Conservation (phyloP, 2,113 vertebrate species). For the Naja naja region DNA sequence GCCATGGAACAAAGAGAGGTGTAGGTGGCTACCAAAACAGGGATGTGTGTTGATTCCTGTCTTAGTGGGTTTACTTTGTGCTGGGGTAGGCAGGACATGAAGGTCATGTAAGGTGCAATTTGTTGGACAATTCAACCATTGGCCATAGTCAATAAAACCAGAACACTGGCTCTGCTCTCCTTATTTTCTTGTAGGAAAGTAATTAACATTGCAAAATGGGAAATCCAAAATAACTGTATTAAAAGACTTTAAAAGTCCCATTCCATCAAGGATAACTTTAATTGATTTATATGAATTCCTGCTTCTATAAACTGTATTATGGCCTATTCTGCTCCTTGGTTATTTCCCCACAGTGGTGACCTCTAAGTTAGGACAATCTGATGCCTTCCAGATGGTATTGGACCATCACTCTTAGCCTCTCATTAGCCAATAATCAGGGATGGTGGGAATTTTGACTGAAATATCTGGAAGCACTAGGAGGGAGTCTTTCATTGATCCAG, state of each 20-base stretch:
- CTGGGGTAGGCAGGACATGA: not conserved
- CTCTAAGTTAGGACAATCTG: not conserved
- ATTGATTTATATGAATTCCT: not conserved
- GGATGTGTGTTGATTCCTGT: not conserved
- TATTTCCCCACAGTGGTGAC: not conserved
- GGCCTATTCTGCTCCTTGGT: not conserved
- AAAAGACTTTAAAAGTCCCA: not conserved
- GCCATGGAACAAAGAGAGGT: not conserved
- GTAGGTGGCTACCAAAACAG: not conserved
- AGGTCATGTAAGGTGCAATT: not conserved
- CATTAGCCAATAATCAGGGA: not conserved
- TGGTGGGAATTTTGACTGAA: not conserved
- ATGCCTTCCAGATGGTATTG: not conserved
- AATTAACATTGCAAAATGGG: not conserved
- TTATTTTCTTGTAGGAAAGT: not conserved
- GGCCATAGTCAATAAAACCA: not conserved
- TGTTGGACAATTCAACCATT: constrained; percentile 7
- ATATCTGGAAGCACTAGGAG: not conserved
- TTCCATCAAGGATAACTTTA: not conserved
- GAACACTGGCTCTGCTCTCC: not conserved
- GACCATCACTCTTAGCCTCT: too few relatives aligned
- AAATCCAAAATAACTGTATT: not conserved
- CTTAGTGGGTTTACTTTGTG: not conserved
- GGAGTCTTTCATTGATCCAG: not conserved
- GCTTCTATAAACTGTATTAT: not conserved